Conservation (phyloP, 1,140 invertebrate genomes). For the Coboldia fuscipes region DNA sequence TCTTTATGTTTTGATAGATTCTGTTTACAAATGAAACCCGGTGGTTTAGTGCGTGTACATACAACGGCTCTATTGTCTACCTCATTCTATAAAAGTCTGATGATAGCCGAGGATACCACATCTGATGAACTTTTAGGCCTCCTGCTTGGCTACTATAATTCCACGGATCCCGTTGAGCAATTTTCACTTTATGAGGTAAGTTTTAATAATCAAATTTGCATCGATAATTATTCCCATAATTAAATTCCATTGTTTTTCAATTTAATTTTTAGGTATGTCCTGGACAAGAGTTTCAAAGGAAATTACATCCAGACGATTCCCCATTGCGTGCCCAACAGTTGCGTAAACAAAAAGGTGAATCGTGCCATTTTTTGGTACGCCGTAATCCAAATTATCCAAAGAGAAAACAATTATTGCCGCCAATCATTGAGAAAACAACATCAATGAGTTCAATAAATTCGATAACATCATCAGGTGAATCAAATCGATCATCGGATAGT, state of each 20-base stretch:
- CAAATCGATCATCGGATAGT: background rate
- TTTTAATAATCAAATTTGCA: background rate
- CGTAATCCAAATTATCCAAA: conserved; percentile 46
- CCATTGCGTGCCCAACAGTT: conserved; percentile 63
- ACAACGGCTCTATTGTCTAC: conserved; percentile 74
- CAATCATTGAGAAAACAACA: conserved; percentile 7
- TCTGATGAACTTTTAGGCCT: conserved; percentile 72
- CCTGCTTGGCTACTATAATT: conserved; percentile 66
- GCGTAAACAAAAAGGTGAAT: conserved; percentile 35
- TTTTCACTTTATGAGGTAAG: conserved; percentile 74
- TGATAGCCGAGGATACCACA: conserved; percentile 76
- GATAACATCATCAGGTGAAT: background rate
- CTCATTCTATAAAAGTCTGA: conserved; percentile 78
- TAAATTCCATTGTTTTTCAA: no score
- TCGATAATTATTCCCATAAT: background rate
- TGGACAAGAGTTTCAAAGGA: conserved; percentile 57
- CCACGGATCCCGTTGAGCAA: conserved; percentile 55
- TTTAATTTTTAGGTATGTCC: conserved; percentile 28
- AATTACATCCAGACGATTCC: conserved; percentile 64
- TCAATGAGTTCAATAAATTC: background rate
- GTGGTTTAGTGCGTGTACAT: conserved; percentile 74
- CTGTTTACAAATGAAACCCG: conserved; percentile 60
- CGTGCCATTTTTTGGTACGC: conserved; percentile 54
- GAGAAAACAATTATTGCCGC: conserved; percentile 14
- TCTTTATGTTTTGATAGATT: conserved; percentile 42